Conservation (phyloP, 2,113 vertebrate genomes). For the Pachypanchax playfairii region DNA sequence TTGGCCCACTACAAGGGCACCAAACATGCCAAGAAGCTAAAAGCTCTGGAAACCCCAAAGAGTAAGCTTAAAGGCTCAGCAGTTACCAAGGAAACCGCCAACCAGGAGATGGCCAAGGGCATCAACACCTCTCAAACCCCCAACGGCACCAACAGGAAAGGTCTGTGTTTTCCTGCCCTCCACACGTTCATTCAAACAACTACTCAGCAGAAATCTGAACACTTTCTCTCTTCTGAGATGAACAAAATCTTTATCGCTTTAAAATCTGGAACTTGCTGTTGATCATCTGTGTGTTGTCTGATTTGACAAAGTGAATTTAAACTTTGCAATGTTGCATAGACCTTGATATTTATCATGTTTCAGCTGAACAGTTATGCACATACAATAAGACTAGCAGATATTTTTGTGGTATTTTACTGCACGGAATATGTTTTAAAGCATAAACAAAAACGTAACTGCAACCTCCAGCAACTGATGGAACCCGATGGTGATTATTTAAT, state of each 20-base stretch:
- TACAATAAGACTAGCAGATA: conserved; percentile 50
- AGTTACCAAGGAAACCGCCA: conserved; percentile 76
- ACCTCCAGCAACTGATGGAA: conserved; percentile 22
- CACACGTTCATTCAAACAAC: conserved; percentile 1
- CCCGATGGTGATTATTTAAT: conserved; percentile 33
- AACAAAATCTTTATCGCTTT: too few relatives aligned
- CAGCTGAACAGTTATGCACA: conserved; percentile 48
- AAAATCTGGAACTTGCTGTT: too few relatives aligned
- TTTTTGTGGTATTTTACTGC: conserved; percentile 7
- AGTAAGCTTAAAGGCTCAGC: conserved; percentile 90
- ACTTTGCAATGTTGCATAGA: too few relatives aligned
- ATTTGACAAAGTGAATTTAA: too few relatives aligned
- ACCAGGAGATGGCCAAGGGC: conserved; percentile 89
- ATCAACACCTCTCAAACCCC: conserved; percentile 85
- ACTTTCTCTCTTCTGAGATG: too few relatives aligned
- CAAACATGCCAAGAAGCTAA: conserved; percentile 99
- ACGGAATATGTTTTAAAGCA: conserved; percentile 27
- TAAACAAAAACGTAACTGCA: conserved; percentile 27
- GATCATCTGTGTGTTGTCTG: too few relatives aligned
- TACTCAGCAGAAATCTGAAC: neutral
- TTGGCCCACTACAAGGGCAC: conserved; percentile 99
- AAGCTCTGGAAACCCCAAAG: conserved; percentile 94
- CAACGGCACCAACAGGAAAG: conserved; percentile 88
- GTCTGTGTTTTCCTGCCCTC: conserved; percentile 73
- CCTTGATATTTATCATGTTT: conserved; percentile 7